Percentiles rank a stretch among this genome's conserved stretches.
These are phyloP conservation scores for Naso thynnoides DNA, from an alignment of 2,797 vertebrate species.

Conservation along the genomic window DNA sequence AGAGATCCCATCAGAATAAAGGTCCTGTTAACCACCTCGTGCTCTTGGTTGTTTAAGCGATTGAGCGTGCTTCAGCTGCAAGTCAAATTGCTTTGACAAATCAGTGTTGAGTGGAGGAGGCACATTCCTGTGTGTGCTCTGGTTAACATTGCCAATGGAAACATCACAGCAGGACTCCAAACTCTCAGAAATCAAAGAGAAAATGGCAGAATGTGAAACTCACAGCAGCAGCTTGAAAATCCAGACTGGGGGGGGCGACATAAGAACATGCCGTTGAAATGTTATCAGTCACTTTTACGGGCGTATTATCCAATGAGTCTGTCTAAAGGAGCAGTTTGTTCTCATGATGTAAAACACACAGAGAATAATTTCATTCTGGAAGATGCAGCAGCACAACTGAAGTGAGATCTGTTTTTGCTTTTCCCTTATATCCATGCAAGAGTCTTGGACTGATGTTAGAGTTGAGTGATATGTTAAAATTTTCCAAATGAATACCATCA, in stretches of 20 bases:
- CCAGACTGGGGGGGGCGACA: constrained; percentile 16
- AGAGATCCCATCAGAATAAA: constrained; percentile 40
- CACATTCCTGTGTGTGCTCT: constrained; percentile 27
- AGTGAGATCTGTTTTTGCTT: background rate
- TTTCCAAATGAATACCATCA: too few relatives aligned
- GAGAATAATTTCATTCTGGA: constrained; percentile 2
- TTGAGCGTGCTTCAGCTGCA: constrained; percentile 32
- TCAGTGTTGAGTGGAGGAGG: constrained; percentile 29
- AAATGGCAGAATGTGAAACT: constrained; percentile 33
- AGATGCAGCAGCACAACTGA: background rate
- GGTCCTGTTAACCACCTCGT: constrained; percentile 18
- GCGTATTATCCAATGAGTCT: background rate
- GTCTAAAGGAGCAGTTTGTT: constrained; percentile 9
- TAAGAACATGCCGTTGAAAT: constrained; percentile 23
- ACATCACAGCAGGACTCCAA: constrained; percentile 39
- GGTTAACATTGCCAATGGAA: constrained; percentile 50
- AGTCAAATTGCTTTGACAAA: constrained; percentile 58
- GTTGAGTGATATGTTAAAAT: too few relatives aligned
- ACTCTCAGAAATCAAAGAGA: constrained; percentile 47
- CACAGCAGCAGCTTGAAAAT: constrained; percentile 16
- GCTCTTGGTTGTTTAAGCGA: constrained; percentile 28
- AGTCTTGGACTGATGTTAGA: background rate
- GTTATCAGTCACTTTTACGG: constrained; percentile 39
- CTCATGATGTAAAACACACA: constrained; percentile 15
- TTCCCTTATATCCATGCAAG: background rate